Evolutionary conservation across 2,113 vertebrate species (phyloP), one percentile per base, ranked within the genome.

Genomic region (Echinops telfairi): DNA sequence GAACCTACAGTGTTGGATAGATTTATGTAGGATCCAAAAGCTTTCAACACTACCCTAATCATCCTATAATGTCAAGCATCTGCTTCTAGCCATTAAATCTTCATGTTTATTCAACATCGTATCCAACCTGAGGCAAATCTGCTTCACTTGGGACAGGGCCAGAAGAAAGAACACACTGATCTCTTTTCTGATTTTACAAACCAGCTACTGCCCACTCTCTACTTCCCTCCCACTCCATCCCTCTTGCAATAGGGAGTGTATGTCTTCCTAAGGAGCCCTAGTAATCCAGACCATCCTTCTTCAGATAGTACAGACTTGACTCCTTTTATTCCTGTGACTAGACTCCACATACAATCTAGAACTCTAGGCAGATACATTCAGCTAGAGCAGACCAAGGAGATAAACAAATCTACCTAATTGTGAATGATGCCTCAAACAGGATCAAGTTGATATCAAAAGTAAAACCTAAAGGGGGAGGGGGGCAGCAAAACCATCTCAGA

Each of bases 281-380:
- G 87, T 15, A 82, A 86, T 90, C 33, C 20, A 62, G 43, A 86
- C 20, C 4, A 82, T 38, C 36, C 6, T 86, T 31, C 36, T 27
- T 53, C 77, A 89, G 76, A 89, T 76, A 89, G 53, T 77, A 33
- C 36, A 84, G 76, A 47, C 25, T n/a, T n/a, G n/a, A n/a, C 27
- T 66, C 58, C 33, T 85, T 58, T 19, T 58, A 31, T 15, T 62
- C 66, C 58, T 40, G 43, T 84, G 73, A 64, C 15, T 77, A 70
- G 12, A 33, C 43, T 82, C 29, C 83, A 68, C 77, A 66, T 70
- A 70, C 31, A 83, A 31, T 53, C 79, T 71, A 23, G 64, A 38
- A 57, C 22, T n/a, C 3, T 29, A 64, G 22, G n/a, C 6, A 57
- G 38, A 57, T 27, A 23, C 22, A 12, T 31, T 88, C 57, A 33